Conservation (phyloP, 2,888 invertebrate genomes). For the Leucophora obtusa region DNA sequence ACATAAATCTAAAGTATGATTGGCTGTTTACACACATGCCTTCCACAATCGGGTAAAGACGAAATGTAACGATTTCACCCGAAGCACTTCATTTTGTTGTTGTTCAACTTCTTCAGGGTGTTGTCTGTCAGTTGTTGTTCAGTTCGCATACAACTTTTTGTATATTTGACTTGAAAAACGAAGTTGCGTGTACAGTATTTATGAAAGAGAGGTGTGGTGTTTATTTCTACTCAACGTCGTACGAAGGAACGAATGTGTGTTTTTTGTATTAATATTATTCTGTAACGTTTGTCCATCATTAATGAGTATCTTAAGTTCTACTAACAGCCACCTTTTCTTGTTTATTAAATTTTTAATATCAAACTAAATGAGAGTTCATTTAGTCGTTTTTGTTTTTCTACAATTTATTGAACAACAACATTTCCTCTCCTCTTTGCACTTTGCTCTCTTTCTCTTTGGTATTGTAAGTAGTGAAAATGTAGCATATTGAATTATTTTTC, state of each 20-base stretch:
- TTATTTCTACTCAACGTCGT: background rate
- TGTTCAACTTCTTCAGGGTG: conserved; percentile 52
- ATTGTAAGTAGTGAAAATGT: background rate
- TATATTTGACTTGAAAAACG: background rate
- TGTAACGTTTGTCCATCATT: background rate
- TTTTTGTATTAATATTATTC: background rate
- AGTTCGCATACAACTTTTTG: background rate
- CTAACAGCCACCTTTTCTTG: conserved; percentile 31
- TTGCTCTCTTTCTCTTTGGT: conserved; percentile 3
- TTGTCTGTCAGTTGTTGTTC: conserved; percentile 32
- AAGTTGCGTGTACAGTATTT: conserved; percentile 16
- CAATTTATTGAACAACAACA: background rate
- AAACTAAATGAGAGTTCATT: conserved; percentile 1
- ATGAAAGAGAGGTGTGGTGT: conserved; percentile 49
- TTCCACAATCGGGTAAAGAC: conserved; percentile 38
- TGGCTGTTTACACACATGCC: conserved; percentile 57
- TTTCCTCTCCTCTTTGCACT: conserved; percentile 16
- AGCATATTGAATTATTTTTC: conserved; percentile 31
- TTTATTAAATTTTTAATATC: conserved; percentile 13
- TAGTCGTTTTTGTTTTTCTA: background rate
- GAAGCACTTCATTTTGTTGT: conserved; percentile 46
- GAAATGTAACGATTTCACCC: conserved; percentile 49
- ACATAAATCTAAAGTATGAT: conserved; percentile 55
- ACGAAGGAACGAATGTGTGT: background rate
- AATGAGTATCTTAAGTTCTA: background rate